These are phyloP conservation scores for Oreochromis spilurus DNA, from an alignment of 2,113 vertebrate species.

Conservation along the genomic window DNA sequence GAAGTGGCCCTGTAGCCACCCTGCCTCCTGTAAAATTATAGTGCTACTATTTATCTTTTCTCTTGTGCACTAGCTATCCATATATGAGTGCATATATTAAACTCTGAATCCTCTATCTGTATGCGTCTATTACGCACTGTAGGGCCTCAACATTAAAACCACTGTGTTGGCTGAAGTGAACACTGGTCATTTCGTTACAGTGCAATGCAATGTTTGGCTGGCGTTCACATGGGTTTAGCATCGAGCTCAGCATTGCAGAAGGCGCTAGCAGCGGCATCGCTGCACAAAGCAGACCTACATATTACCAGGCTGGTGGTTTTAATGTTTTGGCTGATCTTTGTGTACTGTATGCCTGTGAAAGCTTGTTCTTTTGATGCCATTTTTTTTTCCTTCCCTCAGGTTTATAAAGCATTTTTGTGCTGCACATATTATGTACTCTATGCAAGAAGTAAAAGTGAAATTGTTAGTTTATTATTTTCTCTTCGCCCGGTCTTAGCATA, in stretches of 20 bases:
- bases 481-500: background rate
- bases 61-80: constrained; percentile 16
- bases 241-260: background rate
- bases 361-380: constrained; percentile 57
- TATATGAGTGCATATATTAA: constrained; percentile 16
- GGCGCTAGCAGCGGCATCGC: background rate
- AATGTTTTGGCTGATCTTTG: background rate
- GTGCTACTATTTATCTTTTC: constrained; percentile 11
- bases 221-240: background rate
- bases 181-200: background rate
- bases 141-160: background rate
- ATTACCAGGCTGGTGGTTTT: background rate
- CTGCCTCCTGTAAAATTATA: background rate
- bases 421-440: constrained; percentile 33
- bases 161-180: background rate
- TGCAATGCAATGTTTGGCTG: background rate
- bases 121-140: background rate
- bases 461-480: constrained; percentile 7
- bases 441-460: constrained; percentile 44
- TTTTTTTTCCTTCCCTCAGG: constrained; percentile 54
- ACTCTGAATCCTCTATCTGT: constrained; percentile 42
- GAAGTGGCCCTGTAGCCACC: constrained; percentile 5
- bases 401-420: constrained; percentile 16
- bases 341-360: constrained; percentile 30
- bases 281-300: background rate